phyloP scores from a whole-genome alignment of 2,888 invertebrate genomes.

The Penaeus monodon region DNA sequence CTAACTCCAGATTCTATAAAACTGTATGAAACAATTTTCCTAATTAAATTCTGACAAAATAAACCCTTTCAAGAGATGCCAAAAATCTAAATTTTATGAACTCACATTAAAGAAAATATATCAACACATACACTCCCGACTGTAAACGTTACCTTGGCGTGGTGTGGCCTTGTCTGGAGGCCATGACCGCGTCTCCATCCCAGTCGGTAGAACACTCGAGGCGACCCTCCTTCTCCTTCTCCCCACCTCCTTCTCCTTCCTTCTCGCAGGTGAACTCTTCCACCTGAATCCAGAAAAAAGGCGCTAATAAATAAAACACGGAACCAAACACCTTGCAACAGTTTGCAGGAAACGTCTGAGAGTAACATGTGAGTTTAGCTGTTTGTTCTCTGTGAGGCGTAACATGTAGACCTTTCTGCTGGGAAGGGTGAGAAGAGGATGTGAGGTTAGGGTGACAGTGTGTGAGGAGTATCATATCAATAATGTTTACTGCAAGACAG shows the following conservation, averaged over 20 bases:
- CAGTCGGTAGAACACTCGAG: slow-evolving; percentile 65
- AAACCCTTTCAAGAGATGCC: no score
- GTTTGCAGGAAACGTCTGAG: not conserved
- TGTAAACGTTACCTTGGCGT: slow-evolving; percentile 48
- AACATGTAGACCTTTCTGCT: not conserved
- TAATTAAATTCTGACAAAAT: no score
- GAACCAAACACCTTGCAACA: not conserved
- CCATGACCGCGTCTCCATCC: slow-evolving; percentile 66
- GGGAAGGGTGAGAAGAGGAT: not conserved
- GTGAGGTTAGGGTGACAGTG: not conserved
- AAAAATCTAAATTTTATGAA: no score
- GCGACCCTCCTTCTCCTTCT: slow-evolving; percentile 62
- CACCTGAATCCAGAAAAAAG: slow-evolving; percentile 40
- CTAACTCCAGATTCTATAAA: no score
- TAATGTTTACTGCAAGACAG: not conserved
- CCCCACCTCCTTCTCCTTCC: slow-evolving; percentile 48
- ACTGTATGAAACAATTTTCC: no score
- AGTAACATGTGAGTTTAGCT: not conserved
- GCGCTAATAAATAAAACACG: not conserved
- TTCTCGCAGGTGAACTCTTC: slow-evolving; percentile 63
- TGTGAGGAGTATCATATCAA: not conserved
- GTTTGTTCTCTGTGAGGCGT: not conserved
- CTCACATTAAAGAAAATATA: no score
- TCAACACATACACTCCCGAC: no score
- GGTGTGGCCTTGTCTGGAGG: slow-evolving; percentile 57